These are phyloP conservation scores for Willowsia nigromaculata DNA, from an alignment of 2,888 invertebrate genomes.

Conservation along the genomic window DNA sequence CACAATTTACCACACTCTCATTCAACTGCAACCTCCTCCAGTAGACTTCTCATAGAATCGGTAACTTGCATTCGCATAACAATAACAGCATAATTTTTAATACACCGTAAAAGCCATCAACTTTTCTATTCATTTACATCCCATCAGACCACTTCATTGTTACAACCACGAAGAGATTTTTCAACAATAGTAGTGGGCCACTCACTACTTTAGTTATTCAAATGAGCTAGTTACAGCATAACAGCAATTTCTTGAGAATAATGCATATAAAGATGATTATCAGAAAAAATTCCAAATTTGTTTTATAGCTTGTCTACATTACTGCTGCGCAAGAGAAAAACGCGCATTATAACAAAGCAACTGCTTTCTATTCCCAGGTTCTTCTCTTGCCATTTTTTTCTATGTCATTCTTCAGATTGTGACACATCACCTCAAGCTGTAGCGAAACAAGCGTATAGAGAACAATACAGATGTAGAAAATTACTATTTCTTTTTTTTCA, in stretches of 20 bases:
- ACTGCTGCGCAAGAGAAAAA: too few species aligned
- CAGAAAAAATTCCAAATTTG: constrained; percentile 32
- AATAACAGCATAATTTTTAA: neutral
- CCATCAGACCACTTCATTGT: neutral
- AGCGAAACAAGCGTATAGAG: neutral
- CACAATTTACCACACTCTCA: neutral
- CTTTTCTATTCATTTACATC: neutral
- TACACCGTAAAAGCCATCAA: neutral
- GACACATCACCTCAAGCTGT: constrained; percentile 19
- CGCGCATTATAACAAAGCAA: neutral
- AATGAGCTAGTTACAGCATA: neutral
- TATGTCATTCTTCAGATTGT: neutral
- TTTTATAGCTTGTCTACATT: neutral
- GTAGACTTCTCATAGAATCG: too few species aligned
- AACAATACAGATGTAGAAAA: neutral
- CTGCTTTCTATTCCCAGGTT: neutral
- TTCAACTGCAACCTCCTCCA: neutral
- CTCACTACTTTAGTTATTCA: neutral
- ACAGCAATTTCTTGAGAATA: neutral
- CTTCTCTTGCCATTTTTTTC: constrained; percentile 2
- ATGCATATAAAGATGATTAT: constrained; percentile 23
- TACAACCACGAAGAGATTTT: neutral
- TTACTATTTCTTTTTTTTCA: neutral
- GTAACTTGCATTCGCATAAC: constrained; percentile 20
- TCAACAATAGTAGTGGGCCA: neutral